Evolutionary conservation across 2,113 vertebrate genomes (phyloP), one percentile per base, ranked within the genome.

Genomic region (Melanerpes aurifrons): DNA sequence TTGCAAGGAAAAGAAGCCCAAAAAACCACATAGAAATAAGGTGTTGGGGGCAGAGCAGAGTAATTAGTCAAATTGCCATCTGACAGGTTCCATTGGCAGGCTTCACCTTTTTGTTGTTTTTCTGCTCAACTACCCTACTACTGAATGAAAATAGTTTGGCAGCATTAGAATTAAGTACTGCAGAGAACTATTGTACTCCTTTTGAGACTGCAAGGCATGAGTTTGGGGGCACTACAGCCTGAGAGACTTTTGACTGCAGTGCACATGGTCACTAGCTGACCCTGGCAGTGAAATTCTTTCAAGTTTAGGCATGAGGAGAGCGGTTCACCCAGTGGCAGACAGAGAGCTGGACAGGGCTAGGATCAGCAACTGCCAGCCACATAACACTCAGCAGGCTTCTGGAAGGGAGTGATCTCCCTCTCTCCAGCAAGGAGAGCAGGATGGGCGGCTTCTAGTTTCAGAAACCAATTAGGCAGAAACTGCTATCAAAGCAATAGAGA

Each of bases 401-500:
- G 94, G 93, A 95, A 94, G 74, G 92, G 86, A 96, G 86, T 17
- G 81, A 72, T 88, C 90, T 89, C 67, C 83, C 59, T 70, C 89
- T 95, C 90, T 88, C 80, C 94, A 89, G 89, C 95, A 94, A 89
- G 90, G 94, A 92, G 77, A 96, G 96, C 95, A 93, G 94, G 92
- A 96, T 79, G 89, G 89, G 92, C 50, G 1, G 94, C 94, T 96
- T 96, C 86, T 84, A 90, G 92, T 90, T 93, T 89, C 92, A 90
- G 77, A 82, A 94, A 90, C 91, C 96, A 90, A 96, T 94, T 94
- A 96, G 81, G 90, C 63, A 94, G 95, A 95, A 96, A 96, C 91
- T 96, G 92, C 94, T 96, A 96, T 95, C 92, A 89, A 92, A 94
- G 95, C 88, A 96, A 87, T 43, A 92, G 56, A 57, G 68, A 82